phyloP scores from a whole-genome alignment of 2,888 invertebrate genomes.

The Atethmia centrago region DNA sequence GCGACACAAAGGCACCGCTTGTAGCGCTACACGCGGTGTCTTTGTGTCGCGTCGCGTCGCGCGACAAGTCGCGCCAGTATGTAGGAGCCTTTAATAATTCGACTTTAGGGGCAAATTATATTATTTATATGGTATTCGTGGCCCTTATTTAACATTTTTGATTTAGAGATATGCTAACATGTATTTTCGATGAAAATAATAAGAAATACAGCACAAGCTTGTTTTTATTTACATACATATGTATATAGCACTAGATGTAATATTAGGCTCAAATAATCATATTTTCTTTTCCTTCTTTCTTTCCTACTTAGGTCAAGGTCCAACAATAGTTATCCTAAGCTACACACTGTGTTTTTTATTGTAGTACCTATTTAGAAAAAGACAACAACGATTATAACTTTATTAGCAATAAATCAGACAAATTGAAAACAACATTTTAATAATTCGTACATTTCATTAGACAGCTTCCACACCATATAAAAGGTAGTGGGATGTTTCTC shows the following conservation, averaged over 20 bases:
- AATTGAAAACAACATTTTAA: background rate
- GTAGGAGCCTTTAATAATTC: no score
- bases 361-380: background rate
- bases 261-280: background rate
- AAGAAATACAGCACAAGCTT: background rate
- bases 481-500: background rate
- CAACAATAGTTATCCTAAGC: background rate
- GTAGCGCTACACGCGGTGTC: no score
- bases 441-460: constrained; percentile 13
- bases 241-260: background rate
- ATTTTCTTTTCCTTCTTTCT: background rate
- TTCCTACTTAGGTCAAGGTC: background rate
- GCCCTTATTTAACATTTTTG: constrained; percentile 12
- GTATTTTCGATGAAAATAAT: background rate
- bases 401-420: background rate
- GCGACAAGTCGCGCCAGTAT: no score
- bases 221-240: background rate
- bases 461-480: constrained; percentile 18
- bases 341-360: background rate
- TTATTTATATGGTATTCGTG: constrained; percentile 73
- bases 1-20: no score
- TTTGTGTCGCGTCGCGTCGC: no score
- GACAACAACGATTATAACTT: background rate
- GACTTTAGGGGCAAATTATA: constrained; percentile 54
- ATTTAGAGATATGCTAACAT: background rate